A percentile compares a stretch with the other conserved stretches of the same genome.
phyloP scores from a whole-genome alignment of 2,113 vertebrate genomes.

The cattle (Bos taurus) region DNA sequence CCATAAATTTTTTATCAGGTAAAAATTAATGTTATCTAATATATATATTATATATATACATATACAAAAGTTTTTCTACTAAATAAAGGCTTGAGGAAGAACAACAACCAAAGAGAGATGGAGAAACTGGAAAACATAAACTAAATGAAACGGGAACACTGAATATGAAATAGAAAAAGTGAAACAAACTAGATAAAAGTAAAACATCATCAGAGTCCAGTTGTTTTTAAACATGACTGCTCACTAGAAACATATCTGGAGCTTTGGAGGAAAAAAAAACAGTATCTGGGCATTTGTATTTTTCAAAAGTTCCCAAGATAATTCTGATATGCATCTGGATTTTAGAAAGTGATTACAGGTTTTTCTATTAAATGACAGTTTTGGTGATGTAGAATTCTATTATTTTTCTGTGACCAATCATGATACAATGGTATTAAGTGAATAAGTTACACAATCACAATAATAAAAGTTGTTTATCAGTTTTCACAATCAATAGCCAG shows the following conservation, averaged over 20 bases:
- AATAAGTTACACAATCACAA: background rate
- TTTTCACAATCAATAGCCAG: background rate
- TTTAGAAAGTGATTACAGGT: background rate
- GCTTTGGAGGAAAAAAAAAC: background rate
- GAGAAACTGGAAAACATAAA: background rate
- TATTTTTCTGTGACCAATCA: background rate
- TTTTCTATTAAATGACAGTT: background rate
- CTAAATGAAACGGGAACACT: background rate
- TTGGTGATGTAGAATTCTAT: background rate
- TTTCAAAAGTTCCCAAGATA: background rate
- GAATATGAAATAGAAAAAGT: background rate
- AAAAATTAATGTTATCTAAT: background rate
- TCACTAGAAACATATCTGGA: background rate
- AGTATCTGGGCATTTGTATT: background rate
- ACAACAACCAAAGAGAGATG: background rate
- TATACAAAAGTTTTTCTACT: background rate
- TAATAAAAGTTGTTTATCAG: background rate
- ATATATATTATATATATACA: background rate
- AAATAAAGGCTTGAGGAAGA: background rate
- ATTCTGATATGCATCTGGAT: background rate
- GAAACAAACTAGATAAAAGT: background rate
- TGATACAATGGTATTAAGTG: background rate
- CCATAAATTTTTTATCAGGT: background rate
- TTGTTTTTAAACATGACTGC: background rate
- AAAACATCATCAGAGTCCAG: background rate